phyloP scores from a whole-genome alignment of 2,113 vertebrate species.

The Phoenicopterus ruber region DNA sequence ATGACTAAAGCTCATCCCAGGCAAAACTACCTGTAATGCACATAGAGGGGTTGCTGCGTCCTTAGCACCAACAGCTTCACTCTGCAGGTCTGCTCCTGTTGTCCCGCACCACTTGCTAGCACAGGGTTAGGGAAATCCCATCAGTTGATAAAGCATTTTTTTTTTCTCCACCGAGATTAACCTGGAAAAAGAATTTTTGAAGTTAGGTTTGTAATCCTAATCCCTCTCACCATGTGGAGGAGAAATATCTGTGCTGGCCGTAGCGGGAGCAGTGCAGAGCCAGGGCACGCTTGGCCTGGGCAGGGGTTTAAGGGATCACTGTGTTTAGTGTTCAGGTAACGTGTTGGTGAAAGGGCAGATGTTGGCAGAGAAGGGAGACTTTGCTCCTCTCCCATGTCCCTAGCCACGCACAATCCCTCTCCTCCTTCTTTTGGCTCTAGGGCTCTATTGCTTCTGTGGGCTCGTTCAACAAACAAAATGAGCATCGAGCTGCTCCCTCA shows the following conservation, averaged over 20 bases:
- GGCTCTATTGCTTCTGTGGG: not conserved
- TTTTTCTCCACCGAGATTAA: not conserved
- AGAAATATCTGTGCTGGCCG: not conserved
- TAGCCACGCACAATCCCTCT: accelerated
- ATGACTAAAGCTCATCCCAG: not conserved
- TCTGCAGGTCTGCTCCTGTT: not conserved
- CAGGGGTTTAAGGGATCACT: not conserved
- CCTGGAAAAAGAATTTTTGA: not conserved
- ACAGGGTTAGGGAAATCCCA: not conserved
- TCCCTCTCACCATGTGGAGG: not conserved
- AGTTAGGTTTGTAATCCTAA: not conserved
- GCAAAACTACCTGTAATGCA: not conserved
- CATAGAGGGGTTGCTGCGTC: not conserved
- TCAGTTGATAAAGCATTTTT: not conserved
- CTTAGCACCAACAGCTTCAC: not conserved
- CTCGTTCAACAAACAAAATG: not conserved
- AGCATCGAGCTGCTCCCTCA: not conserved
- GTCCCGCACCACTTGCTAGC: not conserved
- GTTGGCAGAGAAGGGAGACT: not conserved
- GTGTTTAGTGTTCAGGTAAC: not conserved
- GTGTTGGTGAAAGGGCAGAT: not conserved
- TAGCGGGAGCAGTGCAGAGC: not conserved
- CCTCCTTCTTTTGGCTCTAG: not conserved
- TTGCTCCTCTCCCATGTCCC: not conserved
- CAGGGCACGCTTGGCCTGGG: no score